Percentiles rank a stretch among this genome's conserved stretches.
Conservation (phyloP, 1,140 invertebrate species). For the Zaprionus camerounensis region DNA sequence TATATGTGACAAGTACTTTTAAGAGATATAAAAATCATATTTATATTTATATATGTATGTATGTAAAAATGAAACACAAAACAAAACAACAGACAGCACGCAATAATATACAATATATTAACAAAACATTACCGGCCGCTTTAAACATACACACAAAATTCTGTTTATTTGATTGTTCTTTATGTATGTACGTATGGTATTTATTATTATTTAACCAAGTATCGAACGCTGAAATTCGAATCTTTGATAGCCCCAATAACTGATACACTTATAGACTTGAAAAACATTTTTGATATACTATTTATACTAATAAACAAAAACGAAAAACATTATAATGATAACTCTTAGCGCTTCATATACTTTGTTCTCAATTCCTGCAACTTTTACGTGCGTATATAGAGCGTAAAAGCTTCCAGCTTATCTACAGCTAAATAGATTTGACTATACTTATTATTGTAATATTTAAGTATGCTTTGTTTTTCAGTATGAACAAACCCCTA, state of each 20-base stretch:
- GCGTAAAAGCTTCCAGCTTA: background rate
- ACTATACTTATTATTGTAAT: background rate
- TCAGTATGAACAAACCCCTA: background rate
- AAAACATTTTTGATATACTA: slow-evolving; percentile 78
- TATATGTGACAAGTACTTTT: slow-evolving; percentile 79
- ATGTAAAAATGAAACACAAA: slow-evolving; percentile 53
- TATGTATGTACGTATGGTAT: slow-evolving; percentile 53
- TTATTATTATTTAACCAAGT: slow-evolving; percentile 48
- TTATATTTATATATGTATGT: slow-evolving; percentile 66
- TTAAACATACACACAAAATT: slow-evolving; percentile 39
- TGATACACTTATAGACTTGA: slow-evolving; percentile 82
- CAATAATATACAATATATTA: slow-evolving; percentile 45
- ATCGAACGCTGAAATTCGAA: slow-evolving; percentile 49
- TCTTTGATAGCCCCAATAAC: slow-evolving; percentile 67
- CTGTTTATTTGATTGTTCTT: slow-evolving; percentile 53
- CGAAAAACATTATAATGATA: slow-evolving; percentile 49
- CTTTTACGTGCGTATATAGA: background rate
- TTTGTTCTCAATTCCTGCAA: background rate
- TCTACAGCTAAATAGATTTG: background rate
- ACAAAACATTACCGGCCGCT: slow-evolving; percentile 46
- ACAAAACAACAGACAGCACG: slow-evolving; percentile 52
- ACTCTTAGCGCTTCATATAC: background rate
- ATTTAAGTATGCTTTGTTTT: background rate
- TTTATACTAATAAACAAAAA: slow-evolving; percentile 80
- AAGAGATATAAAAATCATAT: slow-evolving; percentile 71